Evolutionary conservation across 2,888 invertebrate genomes (phyloP).

Genomic region (Bombyx huttoni): DNA sequence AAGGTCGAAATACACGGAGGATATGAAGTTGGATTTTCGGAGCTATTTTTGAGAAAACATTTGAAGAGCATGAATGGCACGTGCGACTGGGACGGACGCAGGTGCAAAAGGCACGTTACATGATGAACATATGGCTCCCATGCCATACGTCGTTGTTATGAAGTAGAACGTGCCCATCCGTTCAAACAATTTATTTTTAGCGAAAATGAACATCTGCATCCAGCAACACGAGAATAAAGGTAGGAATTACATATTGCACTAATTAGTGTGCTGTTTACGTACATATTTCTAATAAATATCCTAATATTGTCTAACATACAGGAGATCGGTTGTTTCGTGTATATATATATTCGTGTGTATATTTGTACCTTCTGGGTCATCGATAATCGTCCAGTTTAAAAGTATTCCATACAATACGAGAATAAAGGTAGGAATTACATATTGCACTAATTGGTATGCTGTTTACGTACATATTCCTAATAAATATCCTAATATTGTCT

Average conservation of each 20-base stretch:
- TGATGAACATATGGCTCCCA: conserved; percentile 42
- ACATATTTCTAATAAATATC: no score
- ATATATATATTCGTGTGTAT: no score
- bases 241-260: neutral
- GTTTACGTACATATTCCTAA: no score
- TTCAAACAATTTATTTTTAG: conserved; percentile 18
- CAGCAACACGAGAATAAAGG: neutral
- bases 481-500: no score
- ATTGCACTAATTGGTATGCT: no score
- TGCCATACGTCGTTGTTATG: conserved; percentile 5
- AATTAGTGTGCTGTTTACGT: no score
- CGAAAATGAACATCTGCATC: conserved; percentile 10
- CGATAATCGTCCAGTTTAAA: no score
- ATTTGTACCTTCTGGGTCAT: no score
- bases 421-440: neutral
- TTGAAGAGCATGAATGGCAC: conserved; percentile 31
- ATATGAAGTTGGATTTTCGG: neutral
- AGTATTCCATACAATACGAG: no score
- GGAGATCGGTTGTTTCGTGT: no score
- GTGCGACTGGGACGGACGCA: conserved; percentile 65
- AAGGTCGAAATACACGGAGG: no score
- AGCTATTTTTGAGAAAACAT: neutral
- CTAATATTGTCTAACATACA: no score
- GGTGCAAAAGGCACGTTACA: conserved; percentile 47
- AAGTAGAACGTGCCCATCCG: conserved; percentile 15